Conservation (phyloP, 2,888 invertebrate species). For the Phalera bucephala region DNA sequence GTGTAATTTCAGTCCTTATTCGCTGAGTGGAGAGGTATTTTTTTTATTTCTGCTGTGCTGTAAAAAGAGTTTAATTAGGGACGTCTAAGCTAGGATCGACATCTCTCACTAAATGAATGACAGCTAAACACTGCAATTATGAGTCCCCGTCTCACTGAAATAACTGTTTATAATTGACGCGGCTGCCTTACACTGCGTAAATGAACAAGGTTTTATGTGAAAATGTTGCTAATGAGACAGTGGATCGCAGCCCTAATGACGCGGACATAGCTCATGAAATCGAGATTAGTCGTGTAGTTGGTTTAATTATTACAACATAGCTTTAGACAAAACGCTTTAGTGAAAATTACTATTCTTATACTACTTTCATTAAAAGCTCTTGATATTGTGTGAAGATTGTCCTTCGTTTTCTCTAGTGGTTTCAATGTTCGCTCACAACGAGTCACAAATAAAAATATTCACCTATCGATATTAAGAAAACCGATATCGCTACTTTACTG, state of each 20-base stretch:
- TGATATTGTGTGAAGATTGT: too few relatives aligned
- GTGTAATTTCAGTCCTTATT: conserved; percentile 42
- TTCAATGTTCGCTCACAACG: too few relatives aligned
- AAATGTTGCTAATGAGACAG: conserved; percentile 73
- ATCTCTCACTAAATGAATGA: conserved; percentile 67
- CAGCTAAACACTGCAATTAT: conserved; percentile 71
- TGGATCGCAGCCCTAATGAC: conserved; percentile 65
- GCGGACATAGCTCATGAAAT: conserved; percentile 65
- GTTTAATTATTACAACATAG: conserved; percentile 45
- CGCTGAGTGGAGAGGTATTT: conserved; percentile 14
- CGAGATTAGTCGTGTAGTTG: conserved; percentile 41
- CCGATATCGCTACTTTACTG: neutral
- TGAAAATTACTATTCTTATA: too few relatives aligned
- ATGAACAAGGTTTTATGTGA: conserved; percentile 71
- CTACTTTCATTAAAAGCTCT: too few relatives aligned
- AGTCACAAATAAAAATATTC: too few relatives aligned
- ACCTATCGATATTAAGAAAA: too few relatives aligned
- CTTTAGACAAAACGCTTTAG: too few relatives aligned
- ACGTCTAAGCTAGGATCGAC: conserved; percentile 54
- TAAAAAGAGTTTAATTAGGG: conserved; percentile 42
- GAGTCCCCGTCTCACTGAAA: conserved; percentile 64
- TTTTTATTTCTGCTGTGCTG: conserved; percentile 29
- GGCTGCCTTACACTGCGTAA: conserved; percentile 61
- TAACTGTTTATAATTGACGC: conserved; percentile 76
- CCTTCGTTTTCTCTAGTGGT: too few relatives aligned